Conservation (phyloP, 2,113 vertebrate species). For the Cryptotis parvus region DNA sequence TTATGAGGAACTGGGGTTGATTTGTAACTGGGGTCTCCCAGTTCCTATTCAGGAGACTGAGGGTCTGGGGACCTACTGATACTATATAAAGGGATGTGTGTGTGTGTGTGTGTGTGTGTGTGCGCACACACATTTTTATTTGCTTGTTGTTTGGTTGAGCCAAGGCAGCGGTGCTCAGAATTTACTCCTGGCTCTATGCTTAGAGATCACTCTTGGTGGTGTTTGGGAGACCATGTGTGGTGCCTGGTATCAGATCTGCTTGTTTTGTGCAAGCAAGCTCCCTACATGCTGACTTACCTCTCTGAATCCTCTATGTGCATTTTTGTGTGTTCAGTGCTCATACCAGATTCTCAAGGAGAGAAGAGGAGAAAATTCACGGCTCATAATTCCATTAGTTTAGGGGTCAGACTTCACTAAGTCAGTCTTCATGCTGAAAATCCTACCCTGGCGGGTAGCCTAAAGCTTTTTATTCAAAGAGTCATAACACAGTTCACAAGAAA, state of each 20-base stretch:
- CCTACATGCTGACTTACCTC: too few relatives aligned
- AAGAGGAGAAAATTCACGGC: not conserved
- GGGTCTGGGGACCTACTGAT: not conserved
- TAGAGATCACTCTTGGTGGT: too few relatives aligned
- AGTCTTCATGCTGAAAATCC: not conserved
- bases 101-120: not conserved
- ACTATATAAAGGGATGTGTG: not conserved
- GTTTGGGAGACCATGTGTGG: too few relatives aligned
- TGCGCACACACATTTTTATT: not conserved
- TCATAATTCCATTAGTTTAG: not conserved
- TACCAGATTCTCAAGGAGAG: not conserved
- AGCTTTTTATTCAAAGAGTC: not conserved
- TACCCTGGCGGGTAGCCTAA: not conserved
- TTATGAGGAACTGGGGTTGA: too few relatives aligned
- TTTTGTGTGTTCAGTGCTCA: not conserved
- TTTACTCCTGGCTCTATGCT: too few relatives aligned
- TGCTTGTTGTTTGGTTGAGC: too few relatives aligned
- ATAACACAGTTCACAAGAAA: not conserved
- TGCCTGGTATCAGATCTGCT: too few relatives aligned
- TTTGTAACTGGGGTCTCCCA: accelerated
- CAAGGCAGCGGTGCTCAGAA: too few relatives aligned
- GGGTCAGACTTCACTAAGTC: not conserved
- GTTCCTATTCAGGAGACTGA: too few relatives aligned
- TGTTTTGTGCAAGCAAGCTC: too few relatives aligned
- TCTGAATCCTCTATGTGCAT: not conserved